Evolutionary conservation across 1,140 invertebrate species (phyloP), one percentile per base, ranked within the genome.

Genomic region (Tenebrio molitor): DNA sequence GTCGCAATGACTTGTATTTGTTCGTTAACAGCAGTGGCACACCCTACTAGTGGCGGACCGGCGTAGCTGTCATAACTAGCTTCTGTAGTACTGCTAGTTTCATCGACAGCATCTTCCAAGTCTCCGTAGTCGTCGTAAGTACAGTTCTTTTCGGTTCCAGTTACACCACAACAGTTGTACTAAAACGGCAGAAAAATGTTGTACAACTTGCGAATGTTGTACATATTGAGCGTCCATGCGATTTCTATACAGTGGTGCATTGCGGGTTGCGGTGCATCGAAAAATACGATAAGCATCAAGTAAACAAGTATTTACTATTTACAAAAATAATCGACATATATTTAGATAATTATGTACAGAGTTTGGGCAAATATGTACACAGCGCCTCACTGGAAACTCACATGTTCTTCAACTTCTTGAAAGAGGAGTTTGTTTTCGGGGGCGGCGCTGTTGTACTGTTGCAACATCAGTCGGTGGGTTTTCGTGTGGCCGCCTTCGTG

Each of bases 371-470:
- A 58, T 58, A 58, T 58, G 21, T 58, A 58, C 50, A 23, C 21
- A 5, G 29, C 15, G 19, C 50, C 17, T 65, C 17, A 65, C 17
- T 65, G 21, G n/a, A 58, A 25, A 69, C 67, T 69, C 34, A 69
- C 67, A 58, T 69, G 67, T 12, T 69, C 67, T 36, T 69, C 72
- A 7, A 74, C 8, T 14, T 25, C 29, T 8, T 64, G 39, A 23
- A 74, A 74, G 10, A 33, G 10, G 4, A 33, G 10, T 33, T 64
- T 23, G 1, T 34, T 41, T 0, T 62, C 16, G 10, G 21, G 5
- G 8, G 36, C 58, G 4, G 50, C 62, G 0, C 46, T 71, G 17
- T 50, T 23, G 4, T 66, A 19, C 7, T 72, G 53, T 7, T 39
- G 1, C 42, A 33, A 21, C 69, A 75, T 72, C 0, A 65, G 6